These are phyloP conservation scores for Aethina tumida DNA, from an alignment of 1,140 invertebrate species.

Conservation along the genomic window DNA sequence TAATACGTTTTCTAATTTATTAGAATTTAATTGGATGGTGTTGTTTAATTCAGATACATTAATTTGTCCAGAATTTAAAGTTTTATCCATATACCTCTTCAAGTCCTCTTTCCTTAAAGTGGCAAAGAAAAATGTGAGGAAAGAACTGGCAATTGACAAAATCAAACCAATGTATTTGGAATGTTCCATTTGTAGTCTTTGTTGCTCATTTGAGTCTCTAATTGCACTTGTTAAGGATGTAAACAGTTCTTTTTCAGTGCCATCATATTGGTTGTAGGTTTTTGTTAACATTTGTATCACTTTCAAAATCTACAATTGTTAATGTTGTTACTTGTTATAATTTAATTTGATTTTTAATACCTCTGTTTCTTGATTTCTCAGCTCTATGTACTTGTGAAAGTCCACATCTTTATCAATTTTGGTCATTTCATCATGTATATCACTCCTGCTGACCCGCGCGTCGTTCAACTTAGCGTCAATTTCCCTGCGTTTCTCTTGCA, in stretches of 20 bases:
- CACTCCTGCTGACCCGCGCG: slow-evolving; percentile 25
- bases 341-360: slow-evolving; percentile 7
- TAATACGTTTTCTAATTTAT: too few species aligned
- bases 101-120: slow-evolving; percentile 29
- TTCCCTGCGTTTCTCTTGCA: slow-evolving; percentile 30
- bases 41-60: too few species aligned
- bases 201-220: slow-evolving; percentile 60
- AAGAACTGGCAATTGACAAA: slow-evolving; percentile 54
- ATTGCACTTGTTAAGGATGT: slow-evolving; percentile 50
- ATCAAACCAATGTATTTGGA: slow-evolving; percentile 66
- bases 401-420: slow-evolving; percentile 32
- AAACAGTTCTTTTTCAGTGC: slow-evolving; percentile 52
- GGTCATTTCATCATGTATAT: slow-evolving; percentile 32
- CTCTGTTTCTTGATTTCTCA: slow-evolving; percentile 33
- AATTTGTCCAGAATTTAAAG: too few species aligned
- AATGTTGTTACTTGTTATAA: slow-evolving; percentile 2
- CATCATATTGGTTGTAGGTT: slow-evolving; percentile 34
- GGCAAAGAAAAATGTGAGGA: slow-evolving; percentile 39
- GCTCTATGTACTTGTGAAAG: slow-evolving; percentile 25
- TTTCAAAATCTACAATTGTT: slow-evolving; percentile 24
- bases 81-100: slow-evolving; percentile 28
- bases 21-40: too few species aligned
- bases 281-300: slow-evolving; percentile 23
- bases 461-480: slow-evolving; percentile 23
- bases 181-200: slow-evolving; percentile 54